phyloP scores from a whole-genome alignment of 2,113 vertebrate species.

The Pseudorectes ferrugineus region DNA sequence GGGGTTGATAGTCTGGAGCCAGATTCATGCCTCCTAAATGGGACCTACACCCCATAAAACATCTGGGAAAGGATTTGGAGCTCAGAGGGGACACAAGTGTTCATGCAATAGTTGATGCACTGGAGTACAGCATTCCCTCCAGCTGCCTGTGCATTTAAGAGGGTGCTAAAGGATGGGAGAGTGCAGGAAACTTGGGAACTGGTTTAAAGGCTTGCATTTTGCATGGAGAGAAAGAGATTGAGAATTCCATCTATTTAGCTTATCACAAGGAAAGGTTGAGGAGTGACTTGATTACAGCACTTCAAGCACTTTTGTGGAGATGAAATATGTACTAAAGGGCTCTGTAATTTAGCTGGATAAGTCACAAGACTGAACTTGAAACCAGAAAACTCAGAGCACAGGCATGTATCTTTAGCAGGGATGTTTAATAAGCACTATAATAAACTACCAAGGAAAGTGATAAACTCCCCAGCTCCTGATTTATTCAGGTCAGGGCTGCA shows the following conservation, averaged over 20 bases:
- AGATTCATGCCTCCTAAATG: not conserved
- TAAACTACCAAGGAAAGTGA: not conserved
- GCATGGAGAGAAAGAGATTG: not conserved
- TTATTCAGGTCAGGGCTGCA: not conserved
- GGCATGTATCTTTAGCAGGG: not conserved
- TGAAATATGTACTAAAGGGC: not conserved
- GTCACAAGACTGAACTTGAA: conserved; percentile 3
- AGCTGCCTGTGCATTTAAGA: not conserved
- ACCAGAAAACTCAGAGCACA: not conserved
- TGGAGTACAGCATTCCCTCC: not conserved
- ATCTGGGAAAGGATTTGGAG: not conserved
- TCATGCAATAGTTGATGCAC: not conserved
- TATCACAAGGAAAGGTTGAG: not conserved
- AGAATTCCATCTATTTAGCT: not conserved
- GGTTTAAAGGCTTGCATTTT: not conserved
- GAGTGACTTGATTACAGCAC: not conserved
- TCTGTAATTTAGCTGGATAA: not conserved
- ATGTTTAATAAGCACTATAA: not conserved
- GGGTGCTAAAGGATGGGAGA: not conserved
- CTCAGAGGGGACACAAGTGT: not conserved
- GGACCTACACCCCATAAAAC: not conserved
- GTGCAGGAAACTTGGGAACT: not conserved
- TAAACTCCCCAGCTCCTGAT: not conserved
- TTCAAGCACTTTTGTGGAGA: not conserved
- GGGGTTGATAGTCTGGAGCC: not conserved